Evolutionary conservation across 2,888 invertebrate genomes (phyloP).

Genomic region (Diaphora mendica): DNA sequence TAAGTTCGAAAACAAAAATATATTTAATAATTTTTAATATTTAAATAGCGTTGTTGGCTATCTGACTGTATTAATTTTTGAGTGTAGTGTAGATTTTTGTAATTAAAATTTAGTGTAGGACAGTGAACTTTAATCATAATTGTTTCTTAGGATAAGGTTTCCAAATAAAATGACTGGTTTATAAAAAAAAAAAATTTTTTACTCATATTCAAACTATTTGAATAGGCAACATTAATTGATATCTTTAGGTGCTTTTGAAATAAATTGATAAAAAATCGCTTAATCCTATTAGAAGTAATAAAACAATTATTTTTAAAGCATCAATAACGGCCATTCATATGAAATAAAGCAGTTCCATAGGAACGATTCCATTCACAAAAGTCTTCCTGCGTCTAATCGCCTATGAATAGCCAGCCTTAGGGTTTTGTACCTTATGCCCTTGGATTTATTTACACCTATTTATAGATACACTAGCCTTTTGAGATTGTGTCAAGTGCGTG

Average conservation of each 20-base stretch:
- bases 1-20: too few relatives aligned
- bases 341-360: slow-evolving; percentile 7
- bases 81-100: background rate
- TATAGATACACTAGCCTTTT: background rate
- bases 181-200: background rate
- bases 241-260: background rate
- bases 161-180: too few relatives aligned
- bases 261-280: background rate
- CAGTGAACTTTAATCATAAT: too few relatives aligned
- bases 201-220: background rate
- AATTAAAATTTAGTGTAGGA: too few relatives aligned
- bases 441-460: slow-evolving; percentile 3
- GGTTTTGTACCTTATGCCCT: slow-evolving; percentile 24
- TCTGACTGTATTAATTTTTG: background rate
- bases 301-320: background rate
- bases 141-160: too few relatives aligned
- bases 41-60: too few relatives aligned
- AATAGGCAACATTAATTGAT: background rate
- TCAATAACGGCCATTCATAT: background rate
- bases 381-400: slow-evolving; percentile 32
- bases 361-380: slow-evolving; percentile 18
- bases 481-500: slow-evolving; percentile 1
- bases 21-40: too few relatives aligned
- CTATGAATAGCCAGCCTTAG: slow-evolving; percentile 37
- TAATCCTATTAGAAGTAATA: background rate